Base-by-base conservation (phyloP, 2,797 vertebrate species). In the Tragelaphus oryx region DNA sequence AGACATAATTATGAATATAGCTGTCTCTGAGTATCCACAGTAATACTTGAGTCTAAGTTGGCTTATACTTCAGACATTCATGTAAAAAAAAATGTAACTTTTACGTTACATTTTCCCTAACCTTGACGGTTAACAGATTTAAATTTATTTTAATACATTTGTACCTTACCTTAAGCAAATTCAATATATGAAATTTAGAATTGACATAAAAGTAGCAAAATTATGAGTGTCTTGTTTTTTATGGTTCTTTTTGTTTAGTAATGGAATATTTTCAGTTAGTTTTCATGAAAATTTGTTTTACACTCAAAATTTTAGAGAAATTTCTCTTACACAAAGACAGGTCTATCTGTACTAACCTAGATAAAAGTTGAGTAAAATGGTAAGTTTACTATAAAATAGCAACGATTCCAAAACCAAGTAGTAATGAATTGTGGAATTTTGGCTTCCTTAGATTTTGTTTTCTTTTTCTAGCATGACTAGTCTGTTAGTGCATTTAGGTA, bases 281-380 rank as follows among this genome's bases (percentile, higher is more conserved):
- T 86, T 95, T 95, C 88, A 78, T 75, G 33, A 30, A 93, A 94
- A 84, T 88, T 82, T 62, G n/a, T 92, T 96, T 24, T 82, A 5
- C 83, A 41, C 20, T 54, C 41, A 95, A 5, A 85, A 41, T 75
- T 55, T 88, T 84, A 75, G 28, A 37, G n/a, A 54, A 28, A 80
- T n/a, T 76, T 65, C 59, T 91, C 0, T 95, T 91, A 24, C 4
- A 59, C 44, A 87, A 65, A 78, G 30, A 46, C 33, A 75, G 26
- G 4, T 74, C 11, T 94, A 46, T 71, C 68, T 95, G 41, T 17
- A 50, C 79, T 78, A 87, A 74, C 16, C 28, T 78, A 87, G 52
- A 55, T 60, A 87, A 80, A 94, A 93, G 20, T 75, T 89, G 11
- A 96, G 20, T 89, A 81, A 93, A 83, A 86, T 48, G 18, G 17